Base-by-base conservation (phyloP, 2,888 invertebrate genomes). In the Alloplasta piceator region DNA sequence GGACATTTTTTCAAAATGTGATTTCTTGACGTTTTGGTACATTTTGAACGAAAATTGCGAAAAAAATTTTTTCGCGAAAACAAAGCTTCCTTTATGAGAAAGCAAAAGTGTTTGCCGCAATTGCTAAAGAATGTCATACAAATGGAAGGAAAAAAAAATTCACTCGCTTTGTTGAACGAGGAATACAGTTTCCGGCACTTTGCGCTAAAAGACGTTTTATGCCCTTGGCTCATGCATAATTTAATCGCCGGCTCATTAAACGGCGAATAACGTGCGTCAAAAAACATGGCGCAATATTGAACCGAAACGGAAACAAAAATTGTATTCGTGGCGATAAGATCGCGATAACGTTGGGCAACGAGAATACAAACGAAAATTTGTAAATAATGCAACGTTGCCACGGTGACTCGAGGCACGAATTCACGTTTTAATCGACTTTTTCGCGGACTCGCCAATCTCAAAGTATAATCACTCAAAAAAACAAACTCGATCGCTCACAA, bases 291-390 rank as follows among this genome's bases (percentile, higher is more conserved):
- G 41, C 50, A 41, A 52, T 55, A 39, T 70, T 41, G 26, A 56
- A 10, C 46, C 68, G 12, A 70, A n/a, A n/a, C n/a, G 1, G 10
- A 58, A 70, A 39, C 41, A 68, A 70, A 58, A 67, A 58, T 52
- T 16, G 14, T 56, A 56, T 58, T 68, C 39, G 48, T 38, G 39
- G 50, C 48, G 39, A 77, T 46, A 41, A n/a, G 50, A 61, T 26
- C 26, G 36, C 64, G 56, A 50, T 71, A 71, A 71, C 41, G 7
- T 26, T 26, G 26, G 26, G 26, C 26, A 46, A 64, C n/a, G 48
- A 70, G 64, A 70, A 63, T 77, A 12, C 26, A 39, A 77, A 68
- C 12, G 26, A 39, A 70, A 76, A 68, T 56, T 7, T 6, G 7
- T 9, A 36, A 76, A 70, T 55, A 56, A 43, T 58, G 9, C 50